Evolutionary conservation across 2,113 vertebrate species (phyloP), one percentile per base, ranked within the genome.

Genomic region (Beaufortia kweichowensis): DNA sequence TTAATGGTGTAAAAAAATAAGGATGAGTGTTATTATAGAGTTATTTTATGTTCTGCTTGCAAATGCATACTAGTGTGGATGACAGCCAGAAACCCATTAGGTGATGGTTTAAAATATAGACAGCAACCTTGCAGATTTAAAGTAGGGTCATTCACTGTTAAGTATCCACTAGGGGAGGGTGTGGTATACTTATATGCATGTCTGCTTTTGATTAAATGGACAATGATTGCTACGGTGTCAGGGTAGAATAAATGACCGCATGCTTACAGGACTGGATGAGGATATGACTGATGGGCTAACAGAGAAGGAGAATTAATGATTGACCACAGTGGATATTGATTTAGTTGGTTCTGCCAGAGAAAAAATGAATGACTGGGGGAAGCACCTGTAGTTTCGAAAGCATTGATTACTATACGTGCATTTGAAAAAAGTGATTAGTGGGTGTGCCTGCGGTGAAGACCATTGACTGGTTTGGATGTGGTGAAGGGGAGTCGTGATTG

Each of bases 311-410:
- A 76, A 83, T 79, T 29, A 77, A 83, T 62, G 64, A 74, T 24
- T 77, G 70, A 68, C 65, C 50, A 80, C 43, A 63, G 9, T 64
- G 39, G 64, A 77, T 82, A 87, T 86, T 79, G 84, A 88, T 85
- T 76, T 78, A n/a, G 43, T 79, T 85, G 63, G 29, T 76, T 53
- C 72, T 75, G 57, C 65, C 46, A 81, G 31, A 60, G 67, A 56
- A 60, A 87, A 77, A 80, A 81, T 50, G 68, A 78, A 48, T 82
- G 78, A 55, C 39, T 75, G 26, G 43, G 10, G 24, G 55, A 33
- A 61, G 39, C 33, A 28, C 29, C 29, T 43, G 53, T 76, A 24
- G 23, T 43, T 17, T 69, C 35, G 48, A 63, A 56, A 76, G 83
- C 75, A 77, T 41, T 15, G 2, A 81, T 75, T 78, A 56, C 41